These are phyloP conservation scores for Phrynocephalus guinanensis DNA, from an alignment of 2,797 vertebrate species.

Conservation along the genomic window DNA sequence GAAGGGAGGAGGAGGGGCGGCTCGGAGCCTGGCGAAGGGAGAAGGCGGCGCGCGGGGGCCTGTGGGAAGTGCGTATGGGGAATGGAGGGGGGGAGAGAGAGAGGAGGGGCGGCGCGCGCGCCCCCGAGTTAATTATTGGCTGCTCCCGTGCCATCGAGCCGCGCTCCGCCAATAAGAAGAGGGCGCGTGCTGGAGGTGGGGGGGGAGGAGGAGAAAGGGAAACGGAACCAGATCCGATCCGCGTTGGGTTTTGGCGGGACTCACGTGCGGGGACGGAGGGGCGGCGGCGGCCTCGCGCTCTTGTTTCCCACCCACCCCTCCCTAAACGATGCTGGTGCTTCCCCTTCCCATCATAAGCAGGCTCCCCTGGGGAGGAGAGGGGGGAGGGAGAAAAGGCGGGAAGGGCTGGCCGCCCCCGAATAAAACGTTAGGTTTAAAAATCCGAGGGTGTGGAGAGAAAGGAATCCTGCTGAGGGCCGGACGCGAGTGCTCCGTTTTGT, in stretches of 20 bases:
- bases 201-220: too few relatives aligned
- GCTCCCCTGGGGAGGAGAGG: too few relatives aligned
- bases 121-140: not conserved
- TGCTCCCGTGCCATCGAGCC: not conserved
- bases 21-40: not conserved
- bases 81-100: too few relatives aligned
- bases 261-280: conserved; percentile 28
- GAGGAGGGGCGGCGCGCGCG: not conserved
- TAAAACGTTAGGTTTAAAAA: not conserved
- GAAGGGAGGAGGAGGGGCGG: not conserved
- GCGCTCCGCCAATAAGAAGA: not conserved
- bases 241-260: conserved; percentile 58
- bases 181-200: not conserved
- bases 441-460: not conserved
- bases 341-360: too few relatives aligned
- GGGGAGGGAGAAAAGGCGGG: not conserved
- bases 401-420: not conserved
- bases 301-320: not conserved
- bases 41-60: not conserved
- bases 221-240: conserved; percentile 19
- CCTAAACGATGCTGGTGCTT: not conserved
- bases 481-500: too few relatives aligned
- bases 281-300: conserved; percentile 18
- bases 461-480: too few relatives aligned
- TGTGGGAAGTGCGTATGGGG: too few relatives aligned